Conservation (phyloP, 2,888 invertebrate genomes). For the Ornithoptera alexandrae region DNA sequence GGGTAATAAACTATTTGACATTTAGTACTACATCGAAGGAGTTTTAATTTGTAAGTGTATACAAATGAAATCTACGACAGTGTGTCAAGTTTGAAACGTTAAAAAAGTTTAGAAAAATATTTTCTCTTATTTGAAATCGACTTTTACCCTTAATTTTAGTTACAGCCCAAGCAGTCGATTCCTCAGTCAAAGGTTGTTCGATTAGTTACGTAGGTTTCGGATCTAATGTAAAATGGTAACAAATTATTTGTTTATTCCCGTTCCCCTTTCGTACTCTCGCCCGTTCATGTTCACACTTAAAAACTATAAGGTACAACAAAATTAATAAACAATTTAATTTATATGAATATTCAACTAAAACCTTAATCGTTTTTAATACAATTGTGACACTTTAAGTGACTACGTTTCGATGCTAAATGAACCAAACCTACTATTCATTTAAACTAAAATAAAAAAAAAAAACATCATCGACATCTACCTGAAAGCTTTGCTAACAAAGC, state of each 20-base stretch:
- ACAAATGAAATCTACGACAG: slow-evolving; percentile 63
- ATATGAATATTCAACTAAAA: slow-evolving; percentile 25
- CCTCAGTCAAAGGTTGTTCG: slow-evolving; percentile 64
- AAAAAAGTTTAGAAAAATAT: slow-evolving; percentile 79
- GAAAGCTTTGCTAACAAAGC: slow-evolving; percentile 21
- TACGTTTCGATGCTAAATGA: slow-evolving; percentile 57
- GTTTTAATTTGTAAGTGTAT: slow-evolving; percentile 60
- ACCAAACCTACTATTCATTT: slow-evolving; percentile 40
- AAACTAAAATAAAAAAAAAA: slow-evolving; percentile 32
- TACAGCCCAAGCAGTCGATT: slow-evolving; percentile 70
- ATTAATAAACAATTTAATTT: slow-evolving; percentile 29
- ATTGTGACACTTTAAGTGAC: slow-evolving; percentile 70
- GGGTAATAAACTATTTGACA: slow-evolving; percentile 34
- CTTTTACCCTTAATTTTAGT: slow-evolving; percentile 60
- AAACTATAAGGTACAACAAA: slow-evolving; percentile 29
- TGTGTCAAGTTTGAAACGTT: slow-evolving; percentile 57
- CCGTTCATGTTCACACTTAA: slow-evolving; percentile 7
- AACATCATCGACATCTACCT: slow-evolving; percentile 18
- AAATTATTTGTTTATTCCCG: slow-evolving; percentile 25
- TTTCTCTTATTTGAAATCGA: slow-evolving; percentile 64
- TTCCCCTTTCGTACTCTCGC: neutral
- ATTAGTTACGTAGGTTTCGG: slow-evolving; percentile 32
- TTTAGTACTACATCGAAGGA: slow-evolving; percentile 45
- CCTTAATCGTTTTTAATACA: slow-evolving; percentile 31
- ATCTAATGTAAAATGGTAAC: slow-evolving; percentile 33